These are phyloP conservation scores for Callyntrura sp. DNA, from an alignment of 2,888 invertebrate genomes.

Conservation along the genomic window DNA sequence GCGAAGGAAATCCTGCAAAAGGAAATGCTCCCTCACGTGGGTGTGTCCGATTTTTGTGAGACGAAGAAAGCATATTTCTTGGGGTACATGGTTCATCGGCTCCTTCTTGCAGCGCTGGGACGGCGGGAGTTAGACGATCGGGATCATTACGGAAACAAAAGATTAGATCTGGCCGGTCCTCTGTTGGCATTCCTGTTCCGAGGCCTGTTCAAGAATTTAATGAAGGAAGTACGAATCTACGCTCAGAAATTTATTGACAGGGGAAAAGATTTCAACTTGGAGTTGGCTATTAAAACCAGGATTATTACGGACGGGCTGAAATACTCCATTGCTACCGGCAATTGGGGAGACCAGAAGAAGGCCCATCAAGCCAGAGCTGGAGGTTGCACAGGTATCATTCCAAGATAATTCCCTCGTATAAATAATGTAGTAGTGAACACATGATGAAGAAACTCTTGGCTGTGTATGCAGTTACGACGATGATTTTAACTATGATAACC, in stretches of 20 bases:
- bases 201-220: conserved; percentile 97
- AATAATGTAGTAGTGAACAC: too few species aligned
- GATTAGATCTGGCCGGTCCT: conserved; percentile 99
- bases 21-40: conserved; percentile 99
- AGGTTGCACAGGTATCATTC: conserved; percentile 96
- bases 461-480: conserved; percentile 76
- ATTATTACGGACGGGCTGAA: conserved; percentile 99
- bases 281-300: conserved; percentile 98
- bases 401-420: too few species aligned
- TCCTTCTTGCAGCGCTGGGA: conserved; percentile 96
- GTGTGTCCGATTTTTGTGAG: conserved; percentile 99
- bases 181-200: conserved; percentile 96
- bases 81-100: conserved; percentile 99
- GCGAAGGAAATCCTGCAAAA: conserved; percentile 99
- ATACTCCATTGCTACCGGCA: conserved; percentile 99
- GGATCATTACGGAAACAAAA: conserved; percentile 99
- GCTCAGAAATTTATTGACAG: conserved; percentile 99
- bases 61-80: conserved; percentile 99
- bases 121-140: conserved; percentile 99
- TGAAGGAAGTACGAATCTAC: conserved; percentile 99
- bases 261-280: conserved; percentile 99
- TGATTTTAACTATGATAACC: conserved; percentile 58
- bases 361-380: conserved; percentile 99
- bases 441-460: conserved; percentile 70
- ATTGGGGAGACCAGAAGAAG: conserved; percentile 99